A percentile compares a stretch with the other conserved stretches of the same genome.
These are phyloP conservation scores for Galemys pyrenaicus DNA, from an alignment of 2,113 vertebrate genomes.

Conservation along the genomic window DNA sequence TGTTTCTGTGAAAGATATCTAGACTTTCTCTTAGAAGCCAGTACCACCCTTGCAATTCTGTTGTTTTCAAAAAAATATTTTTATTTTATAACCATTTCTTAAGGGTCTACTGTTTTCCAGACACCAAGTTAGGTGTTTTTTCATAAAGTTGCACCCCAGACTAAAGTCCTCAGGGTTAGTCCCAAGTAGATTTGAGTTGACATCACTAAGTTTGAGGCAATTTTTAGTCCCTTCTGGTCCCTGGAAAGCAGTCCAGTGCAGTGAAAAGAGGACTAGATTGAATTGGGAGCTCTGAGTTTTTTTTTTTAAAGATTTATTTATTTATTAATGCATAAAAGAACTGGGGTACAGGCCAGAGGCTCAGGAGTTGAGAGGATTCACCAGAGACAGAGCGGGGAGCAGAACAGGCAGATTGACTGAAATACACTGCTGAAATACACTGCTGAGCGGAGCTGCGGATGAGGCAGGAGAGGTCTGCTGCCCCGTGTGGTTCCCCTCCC, in stretches of 20 bases:
- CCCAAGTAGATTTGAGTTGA: neutral
- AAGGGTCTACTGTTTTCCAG: conserved; percentile 43
- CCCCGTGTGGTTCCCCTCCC: too few species aligned
- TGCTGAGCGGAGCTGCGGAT: too few species aligned
- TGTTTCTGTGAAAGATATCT: conserved; percentile 46
- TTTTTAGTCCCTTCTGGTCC: neutral
- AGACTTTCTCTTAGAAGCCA: conserved; percentile 39
- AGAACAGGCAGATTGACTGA: too few species aligned
- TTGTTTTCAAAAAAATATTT: neutral
- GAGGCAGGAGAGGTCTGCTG: too few species aligned
- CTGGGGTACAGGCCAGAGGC: too few species aligned
- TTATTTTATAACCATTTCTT: conserved; percentile 5
- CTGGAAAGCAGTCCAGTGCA: neutral
- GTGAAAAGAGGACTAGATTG: conserved; percentile 37
- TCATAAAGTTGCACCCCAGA: neutral
- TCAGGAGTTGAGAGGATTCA: too few species aligned
- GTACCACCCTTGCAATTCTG: neutral
- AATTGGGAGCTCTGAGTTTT: neutral
- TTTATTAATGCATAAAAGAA: too few species aligned
- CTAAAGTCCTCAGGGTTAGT: conserved; percentile 26
- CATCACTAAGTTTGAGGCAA: neutral
- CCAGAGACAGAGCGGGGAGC: too few species aligned
- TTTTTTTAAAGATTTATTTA: too few species aligned
- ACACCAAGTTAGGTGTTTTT: conserved; percentile 35
- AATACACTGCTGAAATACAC: too few species aligned